Base-by-base conservation (phyloP, 2,797 vertebrate genomes). In the Hippocampus kuda region DNA sequence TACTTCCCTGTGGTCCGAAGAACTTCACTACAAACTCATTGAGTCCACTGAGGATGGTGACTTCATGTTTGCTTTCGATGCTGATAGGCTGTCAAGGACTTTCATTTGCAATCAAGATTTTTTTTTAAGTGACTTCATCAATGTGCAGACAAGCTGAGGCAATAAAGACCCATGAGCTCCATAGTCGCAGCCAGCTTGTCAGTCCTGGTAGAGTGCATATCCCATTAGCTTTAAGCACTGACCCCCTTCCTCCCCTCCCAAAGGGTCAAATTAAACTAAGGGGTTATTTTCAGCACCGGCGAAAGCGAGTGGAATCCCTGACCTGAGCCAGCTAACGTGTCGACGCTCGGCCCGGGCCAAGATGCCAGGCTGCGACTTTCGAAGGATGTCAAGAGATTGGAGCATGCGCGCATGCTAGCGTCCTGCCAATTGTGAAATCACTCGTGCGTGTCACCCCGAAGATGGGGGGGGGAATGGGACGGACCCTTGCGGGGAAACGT, bases 11-110 rank as follows among this genome's bases (percentile, higher is more conserved):
- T 92, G 95, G 96, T 94, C 97, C 96, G 69, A 97, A 99, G 91
- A 99, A 99, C 91, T 98, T 99, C 80, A 99, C 97, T 84, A 99
- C 95, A 83, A 99, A 98, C 91, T 99, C 96, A 73, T 99, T 98
- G 89, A 99, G 94, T 89, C 96, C 97, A 82, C 95, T 97, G 84
- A 99, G 88, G 90, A 99, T 99, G 13, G 96, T 99, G 83, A 99
- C 97, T 87, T 99, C 95, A 68, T 98, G 97, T 73, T 99, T 98
- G 89, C 97, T 99, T 88, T 99, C 96, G 46, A 99, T 99, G 84
- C 97, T 99, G 88, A 44, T 59, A 27, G 44, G 42, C 44, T 42
- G 83, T 90, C 84, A 89, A 92, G 90, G 82, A 80, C 22, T 69
- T 69, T 0, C 70, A 12, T 56, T 56, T n/a, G 24, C 53, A 41